Evolutionary conservation across 2,797 vertebrate genomes (phyloP).

Genomic region (Pogoniulus pusillus): DNA sequence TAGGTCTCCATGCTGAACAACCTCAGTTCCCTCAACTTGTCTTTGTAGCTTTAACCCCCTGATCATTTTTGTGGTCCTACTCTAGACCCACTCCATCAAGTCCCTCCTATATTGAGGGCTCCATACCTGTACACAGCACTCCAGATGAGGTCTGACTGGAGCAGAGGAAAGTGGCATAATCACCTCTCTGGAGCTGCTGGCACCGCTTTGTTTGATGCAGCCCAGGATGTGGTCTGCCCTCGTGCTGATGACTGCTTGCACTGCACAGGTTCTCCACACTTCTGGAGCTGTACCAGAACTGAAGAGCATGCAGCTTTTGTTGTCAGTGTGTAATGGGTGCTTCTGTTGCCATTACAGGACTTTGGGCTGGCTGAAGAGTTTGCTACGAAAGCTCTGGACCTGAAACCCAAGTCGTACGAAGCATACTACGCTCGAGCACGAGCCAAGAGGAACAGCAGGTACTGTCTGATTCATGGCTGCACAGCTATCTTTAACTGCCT

Average conservation of each 20-base stretch:
- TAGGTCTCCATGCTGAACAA: too few relatives aligned
- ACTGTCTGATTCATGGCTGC: not conserved
- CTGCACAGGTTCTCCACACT: not conserved
- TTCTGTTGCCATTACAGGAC: slow-evolving; percentile 78
- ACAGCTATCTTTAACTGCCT: not conserved
- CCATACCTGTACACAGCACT: too few relatives aligned
- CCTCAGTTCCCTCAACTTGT: too few relatives aligned
- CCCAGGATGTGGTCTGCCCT: too few relatives aligned
- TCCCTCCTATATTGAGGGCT: too few relatives aligned
- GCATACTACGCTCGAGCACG: slow-evolving; percentile 96
- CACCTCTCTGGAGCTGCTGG: too few relatives aligned
- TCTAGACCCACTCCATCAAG: too few relatives aligned
- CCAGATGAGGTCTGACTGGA: too few relatives aligned
- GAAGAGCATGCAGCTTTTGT: not conserved
- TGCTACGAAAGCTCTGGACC: slow-evolving; percentile 94
- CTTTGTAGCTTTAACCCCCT: too few relatives aligned
- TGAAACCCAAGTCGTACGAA: slow-evolving; percentile 97
- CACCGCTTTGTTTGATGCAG: too few relatives aligned
- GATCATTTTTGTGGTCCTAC: too few relatives aligned
- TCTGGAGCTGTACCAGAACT: not conserved
- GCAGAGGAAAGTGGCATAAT: too few relatives aligned
- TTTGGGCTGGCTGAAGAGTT: slow-evolving; percentile 99
- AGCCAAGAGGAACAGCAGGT: slow-evolving; percentile 99
- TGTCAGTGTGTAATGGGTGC: fast-evolving
- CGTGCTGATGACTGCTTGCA: not conserved